Percentiles rank a stretch among this genome's conserved stretches.
Evolutionary conservation across 1,140 invertebrate genomes (phyloP).

Genomic region (Mercenaria mercenaria): DNA sequence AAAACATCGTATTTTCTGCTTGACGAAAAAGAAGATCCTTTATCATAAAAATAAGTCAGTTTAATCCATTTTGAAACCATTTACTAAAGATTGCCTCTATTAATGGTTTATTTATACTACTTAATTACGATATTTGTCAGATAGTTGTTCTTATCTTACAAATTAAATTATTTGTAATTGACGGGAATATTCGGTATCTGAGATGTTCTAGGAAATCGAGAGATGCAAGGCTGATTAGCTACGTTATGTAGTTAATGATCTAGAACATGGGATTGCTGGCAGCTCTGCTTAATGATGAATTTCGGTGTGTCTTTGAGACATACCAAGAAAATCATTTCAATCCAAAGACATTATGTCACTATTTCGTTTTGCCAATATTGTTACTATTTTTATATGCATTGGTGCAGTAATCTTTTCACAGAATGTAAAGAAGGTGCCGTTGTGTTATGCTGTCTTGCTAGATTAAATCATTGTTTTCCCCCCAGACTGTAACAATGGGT

Average conservation of each 20-base stretch:
- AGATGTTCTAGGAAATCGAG: not conserved
- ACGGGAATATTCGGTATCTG: not conserved
- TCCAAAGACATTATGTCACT: not conserved
- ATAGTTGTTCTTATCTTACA: not conserved
- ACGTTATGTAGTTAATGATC: not conserved
- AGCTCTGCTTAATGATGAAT: not conserved
- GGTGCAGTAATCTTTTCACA: too few species aligned
- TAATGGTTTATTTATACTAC: conserved; percentile 12
- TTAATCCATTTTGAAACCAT: not conserved
- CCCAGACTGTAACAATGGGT: too few species aligned
- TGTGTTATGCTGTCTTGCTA: too few species aligned
- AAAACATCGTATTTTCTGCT: too few species aligned
- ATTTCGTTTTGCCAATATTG: too few species aligned
- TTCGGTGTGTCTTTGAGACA: not conserved
- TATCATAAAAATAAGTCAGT: too few species aligned
- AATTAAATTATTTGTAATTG: conserved; percentile 8
- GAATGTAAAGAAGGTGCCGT: too few species aligned
- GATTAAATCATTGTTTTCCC: too few species aligned
- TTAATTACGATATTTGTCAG: not conserved
- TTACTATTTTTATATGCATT: too few species aligned
- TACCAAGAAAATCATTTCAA: not conserved
- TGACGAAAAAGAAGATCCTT: too few species aligned
- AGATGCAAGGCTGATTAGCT: not conserved
- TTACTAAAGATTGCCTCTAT: not conserved
- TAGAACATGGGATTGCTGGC: not conserved